Evolutionary conservation across 2,113 vertebrate genomes (phyloP).

Genomic region (Chionodraco myersi): DNA sequence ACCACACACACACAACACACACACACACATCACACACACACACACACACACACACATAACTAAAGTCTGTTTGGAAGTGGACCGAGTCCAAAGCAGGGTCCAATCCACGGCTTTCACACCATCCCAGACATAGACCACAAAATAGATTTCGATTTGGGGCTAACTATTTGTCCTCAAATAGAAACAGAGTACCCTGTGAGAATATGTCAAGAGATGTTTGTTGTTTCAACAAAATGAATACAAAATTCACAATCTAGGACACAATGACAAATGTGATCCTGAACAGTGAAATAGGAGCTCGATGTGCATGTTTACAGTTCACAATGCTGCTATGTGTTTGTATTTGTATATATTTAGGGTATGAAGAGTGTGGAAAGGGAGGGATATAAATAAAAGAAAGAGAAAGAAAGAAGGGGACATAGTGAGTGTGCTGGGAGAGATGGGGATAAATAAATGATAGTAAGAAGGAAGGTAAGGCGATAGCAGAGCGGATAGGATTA

Average conservation of each 20-base stretch:
- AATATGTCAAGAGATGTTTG: neutral
- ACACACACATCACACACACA: no score
- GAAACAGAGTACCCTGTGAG: neutral
- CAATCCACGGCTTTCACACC: no score
- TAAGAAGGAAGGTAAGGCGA: conserved; percentile 66
- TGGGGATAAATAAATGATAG: conserved; percentile 69
- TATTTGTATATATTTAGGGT: conserved; percentile 10
- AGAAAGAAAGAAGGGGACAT: neutral
- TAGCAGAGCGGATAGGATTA: conserved; percentile 76
- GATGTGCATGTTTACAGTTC: neutral
- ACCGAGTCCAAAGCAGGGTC: no score
- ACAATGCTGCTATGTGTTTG: conserved; percentile 8
- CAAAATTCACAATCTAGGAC: neutral
- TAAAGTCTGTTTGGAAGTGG: neutral
- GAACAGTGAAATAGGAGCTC: conserved; percentile 5
- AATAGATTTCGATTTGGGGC: neutral
- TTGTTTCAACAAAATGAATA: neutral
- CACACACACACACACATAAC: neutral
- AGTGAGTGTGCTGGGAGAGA: conserved; percentile 29
- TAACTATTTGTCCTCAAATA: neutral
- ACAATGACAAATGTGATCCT: neutral
- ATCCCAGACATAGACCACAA: no score
- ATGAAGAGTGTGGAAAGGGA: neutral
- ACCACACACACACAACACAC: no score
- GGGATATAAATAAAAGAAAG: neutral